These are phyloP conservation scores for Crocidura indochinensis DNA, from an alignment of 2,797 vertebrate genomes.

Conservation along the genomic window DNA sequence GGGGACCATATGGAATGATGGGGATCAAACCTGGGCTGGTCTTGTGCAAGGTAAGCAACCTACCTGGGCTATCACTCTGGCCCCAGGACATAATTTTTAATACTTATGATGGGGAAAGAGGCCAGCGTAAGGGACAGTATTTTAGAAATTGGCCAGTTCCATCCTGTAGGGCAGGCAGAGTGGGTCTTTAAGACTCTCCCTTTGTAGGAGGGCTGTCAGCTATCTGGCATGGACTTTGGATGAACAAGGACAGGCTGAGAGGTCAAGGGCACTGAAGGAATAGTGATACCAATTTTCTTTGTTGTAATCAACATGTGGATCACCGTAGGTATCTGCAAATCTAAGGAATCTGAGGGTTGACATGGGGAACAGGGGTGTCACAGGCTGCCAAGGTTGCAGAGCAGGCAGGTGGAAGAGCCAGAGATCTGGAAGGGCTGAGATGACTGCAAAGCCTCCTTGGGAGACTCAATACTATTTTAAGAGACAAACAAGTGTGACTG, in stretches of 20 bases:
- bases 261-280: not conserved
- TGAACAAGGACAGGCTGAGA: not conserved
- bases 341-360: not conserved
- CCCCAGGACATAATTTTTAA: not conserved
- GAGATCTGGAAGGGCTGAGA: constrained; percentile 25
- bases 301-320: not conserved
- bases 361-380: not conserved
- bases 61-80: too few species aligned
- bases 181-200: not conserved
- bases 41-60: too few species aligned
- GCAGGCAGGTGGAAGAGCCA: constrained; percentile 44
- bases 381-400: not conserved
- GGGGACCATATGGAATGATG: too few species aligned
- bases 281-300: not conserved
- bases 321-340: not conserved
- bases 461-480: constrained; percentile 82
- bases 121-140: not conserved
- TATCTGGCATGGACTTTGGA: not conserved
- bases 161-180: not conserved
- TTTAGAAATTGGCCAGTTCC: not conserved
- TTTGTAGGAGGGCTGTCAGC: not conserved
- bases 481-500: constrained; percentile 85
- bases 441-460: constrained; percentile 52
- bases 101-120: not conserved
- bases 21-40: too few species aligned